Percentiles rank a stretch among this genome's conserved stretches.
Evolutionary conservation across 2,797 vertebrate genomes (phyloP).

Genomic region (Gymnoscopelus microlampas): DNA sequence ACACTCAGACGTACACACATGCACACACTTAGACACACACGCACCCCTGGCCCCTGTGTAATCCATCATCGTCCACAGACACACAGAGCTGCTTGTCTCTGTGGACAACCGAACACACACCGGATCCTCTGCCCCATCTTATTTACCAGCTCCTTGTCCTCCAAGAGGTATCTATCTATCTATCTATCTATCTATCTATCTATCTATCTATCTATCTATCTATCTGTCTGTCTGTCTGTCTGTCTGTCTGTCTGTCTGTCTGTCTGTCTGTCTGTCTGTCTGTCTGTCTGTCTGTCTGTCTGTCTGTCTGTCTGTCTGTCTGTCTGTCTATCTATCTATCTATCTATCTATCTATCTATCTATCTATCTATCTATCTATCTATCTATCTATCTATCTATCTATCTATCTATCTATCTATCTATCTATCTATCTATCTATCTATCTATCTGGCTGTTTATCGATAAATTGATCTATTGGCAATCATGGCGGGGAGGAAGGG

Average conservation of each 20-base stretch:
- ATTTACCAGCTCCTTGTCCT: constrained; percentile 57
- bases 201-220: too few species aligned
- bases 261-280: too few species aligned
- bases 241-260: too few species aligned
- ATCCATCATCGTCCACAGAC: constrained; percentile 76
- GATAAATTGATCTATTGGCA: background rate
- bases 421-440: too few species aligned
- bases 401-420: too few species aligned
- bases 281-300: background rate
- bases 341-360: constrained; percentile 13
- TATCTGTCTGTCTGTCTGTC: too few species aligned
- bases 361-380: too few species aligned
- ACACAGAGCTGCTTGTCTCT: constrained; percentile 58
- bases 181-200: too few species aligned
- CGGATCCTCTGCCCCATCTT: constrained; percentile 59
- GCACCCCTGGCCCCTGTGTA: constrained; percentile 52
- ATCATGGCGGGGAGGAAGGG: too few species aligned
- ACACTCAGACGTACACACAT: constrained; percentile 8
- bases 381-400: too few species aligned
- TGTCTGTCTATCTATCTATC: constrained; percentile 34
- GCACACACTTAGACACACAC: constrained; percentile 34
- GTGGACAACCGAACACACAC: constrained; percentile 65
- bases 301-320: too few species aligned
- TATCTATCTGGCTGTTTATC: constrained; percentile 5
- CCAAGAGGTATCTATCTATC: constrained; percentile 59